Base-by-base conservation (phyloP, 2,113 vertebrate species). In the Pygoscelis adeliae region DNA sequence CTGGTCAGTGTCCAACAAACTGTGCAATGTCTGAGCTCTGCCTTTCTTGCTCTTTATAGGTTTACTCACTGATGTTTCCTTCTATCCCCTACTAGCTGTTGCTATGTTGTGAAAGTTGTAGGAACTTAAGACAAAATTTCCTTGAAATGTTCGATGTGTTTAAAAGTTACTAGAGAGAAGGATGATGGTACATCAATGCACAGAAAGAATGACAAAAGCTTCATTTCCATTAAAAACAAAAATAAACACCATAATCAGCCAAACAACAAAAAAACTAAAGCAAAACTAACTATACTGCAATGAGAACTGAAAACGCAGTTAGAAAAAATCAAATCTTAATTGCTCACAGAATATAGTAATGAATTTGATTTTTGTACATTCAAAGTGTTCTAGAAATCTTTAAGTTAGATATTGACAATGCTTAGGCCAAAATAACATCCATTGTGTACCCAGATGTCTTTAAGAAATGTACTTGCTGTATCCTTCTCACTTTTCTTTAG, bases 21-120 rank as follows among this genome's bases (percentile, higher is more conserved):
- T 0, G 0, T 20, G 15, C 20, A 8, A 40, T 6, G 2, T 22
- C 22, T 47, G 34, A 83, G 18, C 5, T 82, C 21, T 85, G 21
- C 18, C 21, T 27, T 49, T 52, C 49, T 56, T 76, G 13, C 5
- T 86, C 23, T 40, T 59, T 40, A 12, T 10, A 36, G 4, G 1
- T 88, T 93, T 73, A 49, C 3, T 73, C n/a, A 46, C 30, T 44
- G 18, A 38, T n/a, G 9, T 38, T 16, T 80, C n/a, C 34, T 53
- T 71, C 62, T 78, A 7, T 62, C 26, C 22, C 26, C 11, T 89
- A 29, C 34, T 76, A 73, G 9, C 18, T 63, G 9, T 19, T 76
- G 20, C 5, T 87, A 3, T 40, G 20, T 34, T 47, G 7, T 38
- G 29, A 71, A 81, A 67, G 4, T 66, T 78, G 15, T 66, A 83